Evolutionary conservation across 2,797 vertebrate species (phyloP), one percentile per base, ranked within the genome.

Genomic region (Leptodactylus fallax): DNA sequence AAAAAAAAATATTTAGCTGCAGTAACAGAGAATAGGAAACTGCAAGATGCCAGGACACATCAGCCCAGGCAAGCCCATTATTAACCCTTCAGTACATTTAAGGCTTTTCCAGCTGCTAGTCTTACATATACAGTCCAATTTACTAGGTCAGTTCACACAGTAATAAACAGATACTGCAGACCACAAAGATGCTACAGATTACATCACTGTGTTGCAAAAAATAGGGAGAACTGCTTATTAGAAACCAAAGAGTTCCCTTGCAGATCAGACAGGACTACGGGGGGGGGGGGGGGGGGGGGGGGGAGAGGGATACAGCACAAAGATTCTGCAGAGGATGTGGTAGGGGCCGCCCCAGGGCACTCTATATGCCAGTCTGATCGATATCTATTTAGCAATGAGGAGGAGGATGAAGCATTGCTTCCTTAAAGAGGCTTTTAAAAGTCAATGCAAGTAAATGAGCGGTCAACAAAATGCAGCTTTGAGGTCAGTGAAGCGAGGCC

Each of bases 381-480:
- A 86, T 86, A 79, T 85, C 76, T 69, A 69, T 79, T 86, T 79
- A 86, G 78, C 67, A 81, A 49, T 23, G 17, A 81, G 67, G 25
- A 65, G 36, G 23, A 65, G 55, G 47, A 82, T 82, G 72, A 87
- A 56, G 17, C 55, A 63, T 36, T 55, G 55, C 86, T 82, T 63
- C 36, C 79, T 81, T 60, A 60, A 36, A 81, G 55, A 72, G 79
- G 69, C 45, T 83, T 77, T 87, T 77, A 78, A 36, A 49, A 78
- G 63, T 81, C 85, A 86, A 80, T 58, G 85, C 51, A 72, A 60
- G 79, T 67, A 72, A 80, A 67, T 53, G n/a, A 65, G 65, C 79
- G 45, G 47, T 86, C 74, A 53, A 87, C 71, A 71, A 23, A 63
- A 56, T 61, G 14, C 72, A 47, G 56, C 14, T 14, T 3, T 10